Evolutionary conservation across 2,888 invertebrate species (phyloP).

Genomic region (Melinopterus prodromus): DNA sequence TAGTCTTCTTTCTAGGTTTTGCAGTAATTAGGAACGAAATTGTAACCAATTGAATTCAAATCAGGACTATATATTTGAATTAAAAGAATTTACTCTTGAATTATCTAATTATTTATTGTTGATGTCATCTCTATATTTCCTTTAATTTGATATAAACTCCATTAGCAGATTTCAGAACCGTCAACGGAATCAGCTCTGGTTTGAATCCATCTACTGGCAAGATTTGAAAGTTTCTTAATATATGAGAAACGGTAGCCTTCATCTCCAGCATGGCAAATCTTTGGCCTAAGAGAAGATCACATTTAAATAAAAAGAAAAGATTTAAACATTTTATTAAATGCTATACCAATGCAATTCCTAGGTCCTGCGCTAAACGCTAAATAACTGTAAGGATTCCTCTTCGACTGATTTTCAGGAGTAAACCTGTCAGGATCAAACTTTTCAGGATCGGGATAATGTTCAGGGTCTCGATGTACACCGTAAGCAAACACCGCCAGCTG

Average conservation of each 20-base stretch:
- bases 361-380: constrained; percentile 55
- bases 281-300: constrained; percentile 49
- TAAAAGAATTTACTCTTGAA: too few species aligned
- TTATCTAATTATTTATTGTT: background rate
- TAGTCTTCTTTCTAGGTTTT: too few species aligned
- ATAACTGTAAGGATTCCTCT: constrained; percentile 51
- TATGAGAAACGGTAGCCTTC: constrained; percentile 62
- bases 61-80: too few species aligned
- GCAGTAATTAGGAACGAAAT: too few species aligned
- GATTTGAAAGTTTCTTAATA: constrained; percentile 61
- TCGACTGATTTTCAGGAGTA: constrained; percentile 48
- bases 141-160: constrained; percentile 30
- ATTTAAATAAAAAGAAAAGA: background rate
- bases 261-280: constrained; percentile 63
- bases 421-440: constrained; percentile 55
- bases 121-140: background rate
- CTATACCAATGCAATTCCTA: constrained; percentile 48
- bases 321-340: background rate
- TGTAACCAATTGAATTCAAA: too few species aligned
- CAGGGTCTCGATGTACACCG: constrained; percentile 57
- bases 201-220: constrained; percentile 38
- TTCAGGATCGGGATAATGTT: constrained; percentile 58
- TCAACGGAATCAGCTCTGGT: constrained; percentile 30
- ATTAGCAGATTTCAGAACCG: constrained; percentile 30
- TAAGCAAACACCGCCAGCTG: constrained; percentile 26